A percentile compares a stretch with the other conserved stretches of the same genome.
Conservation (phyloP, 2,113 vertebrate genomes). For the Phoxinus phoxinus region DNA sequence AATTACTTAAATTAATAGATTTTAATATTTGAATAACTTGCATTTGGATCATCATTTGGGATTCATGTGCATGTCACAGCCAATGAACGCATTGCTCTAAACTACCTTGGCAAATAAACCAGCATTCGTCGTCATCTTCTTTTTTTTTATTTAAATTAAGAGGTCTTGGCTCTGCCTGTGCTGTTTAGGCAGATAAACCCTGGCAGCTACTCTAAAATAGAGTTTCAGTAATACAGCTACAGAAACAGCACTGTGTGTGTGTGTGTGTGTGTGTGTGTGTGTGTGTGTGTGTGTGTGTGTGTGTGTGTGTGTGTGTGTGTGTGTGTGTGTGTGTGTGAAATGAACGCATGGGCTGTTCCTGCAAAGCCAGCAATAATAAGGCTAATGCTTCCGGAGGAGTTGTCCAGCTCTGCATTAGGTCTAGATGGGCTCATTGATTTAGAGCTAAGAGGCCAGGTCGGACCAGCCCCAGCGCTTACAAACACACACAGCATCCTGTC, state of each 20-base stretch:
- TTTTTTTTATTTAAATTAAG: slow-evolving; percentile 46
- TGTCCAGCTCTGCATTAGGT: slow-evolving; percentile 94
- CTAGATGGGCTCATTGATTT: slow-evolving; percentile 96
- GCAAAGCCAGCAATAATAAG: slow-evolving; percentile 92
- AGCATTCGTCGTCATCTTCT: slow-evolving; percentile 36
- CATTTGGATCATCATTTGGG: background rate
- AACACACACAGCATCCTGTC: slow-evolving; percentile 87
- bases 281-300: too few relatives aligned
- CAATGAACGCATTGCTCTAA: slow-evolving; percentile 31
- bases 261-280: too few relatives aligned
- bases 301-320: background rate
- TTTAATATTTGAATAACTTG: background rate
- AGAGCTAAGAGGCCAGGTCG: slow-evolving; percentile 84
- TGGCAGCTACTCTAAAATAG: slow-evolving; percentile 38
- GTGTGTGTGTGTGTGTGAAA: slow-evolving; percentile 17
- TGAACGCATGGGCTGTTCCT: slow-evolving; percentile 72
- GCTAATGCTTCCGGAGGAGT: slow-evolving; percentile 98
- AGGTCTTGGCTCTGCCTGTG: slow-evolving; percentile 32
- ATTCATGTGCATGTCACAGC: background rate
- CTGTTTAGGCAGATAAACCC: slow-evolving; percentile 35
- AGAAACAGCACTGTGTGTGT: background rate
- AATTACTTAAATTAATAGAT: background rate
- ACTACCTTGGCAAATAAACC: slow-evolving; percentile 36
- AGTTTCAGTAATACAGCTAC: slow-evolving; percentile 4
- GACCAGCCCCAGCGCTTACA: slow-evolving; percentile 72